Conservation (phyloP, 2,888 invertebrate genomes). For the Zeuzera pyrina region DNA sequence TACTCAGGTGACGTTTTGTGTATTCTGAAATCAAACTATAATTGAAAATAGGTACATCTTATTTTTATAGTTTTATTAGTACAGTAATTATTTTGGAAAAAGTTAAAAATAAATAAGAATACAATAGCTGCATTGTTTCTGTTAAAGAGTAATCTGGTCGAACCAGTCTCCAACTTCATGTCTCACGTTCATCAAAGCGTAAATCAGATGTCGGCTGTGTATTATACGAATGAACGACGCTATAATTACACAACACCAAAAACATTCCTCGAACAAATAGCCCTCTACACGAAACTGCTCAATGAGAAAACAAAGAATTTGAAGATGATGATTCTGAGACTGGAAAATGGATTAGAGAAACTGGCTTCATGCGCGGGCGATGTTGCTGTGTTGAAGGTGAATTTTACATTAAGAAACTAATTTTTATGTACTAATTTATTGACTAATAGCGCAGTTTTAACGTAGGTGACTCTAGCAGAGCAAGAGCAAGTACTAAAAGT, state of each 20-base stretch:
- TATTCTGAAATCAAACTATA: neutral
- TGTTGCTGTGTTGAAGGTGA: conserved; percentile 89
- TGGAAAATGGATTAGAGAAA: conserved; percentile 92
- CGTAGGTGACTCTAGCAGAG: conserved; percentile 68
- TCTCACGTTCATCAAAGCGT: conserved; percentile 91
- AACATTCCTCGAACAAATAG: conserved; percentile 93
- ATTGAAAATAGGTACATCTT: neutral
- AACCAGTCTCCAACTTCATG: conserved; percentile 88
- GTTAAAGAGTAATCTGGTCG: conserved; percentile 70
- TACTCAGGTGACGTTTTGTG: neutral
- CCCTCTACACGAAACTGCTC: conserved; percentile 82
- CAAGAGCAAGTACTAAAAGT: conserved; percentile 89
- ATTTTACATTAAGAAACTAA: too few species aligned
- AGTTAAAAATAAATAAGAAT: too few species aligned
- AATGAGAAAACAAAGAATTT: conserved; percentile 79
- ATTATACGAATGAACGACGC: conserved; percentile 87
- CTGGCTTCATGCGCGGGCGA: conserved; percentile 89
- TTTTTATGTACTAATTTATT: neutral
- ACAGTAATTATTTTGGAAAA: too few species aligned
- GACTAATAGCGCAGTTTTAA: neutral
- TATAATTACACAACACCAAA: conserved; percentile 98
- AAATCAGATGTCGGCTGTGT: conserved; percentile 86
- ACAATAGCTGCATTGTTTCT: too few species aligned
- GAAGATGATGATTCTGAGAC: conserved; percentile 80
- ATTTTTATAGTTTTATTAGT: neutral